A percentile compares a stretch with the other conserved stretches of the same genome.
Conservation (phyloP, 2,888 invertebrate genomes). For the Agrotis clavis region DNA sequence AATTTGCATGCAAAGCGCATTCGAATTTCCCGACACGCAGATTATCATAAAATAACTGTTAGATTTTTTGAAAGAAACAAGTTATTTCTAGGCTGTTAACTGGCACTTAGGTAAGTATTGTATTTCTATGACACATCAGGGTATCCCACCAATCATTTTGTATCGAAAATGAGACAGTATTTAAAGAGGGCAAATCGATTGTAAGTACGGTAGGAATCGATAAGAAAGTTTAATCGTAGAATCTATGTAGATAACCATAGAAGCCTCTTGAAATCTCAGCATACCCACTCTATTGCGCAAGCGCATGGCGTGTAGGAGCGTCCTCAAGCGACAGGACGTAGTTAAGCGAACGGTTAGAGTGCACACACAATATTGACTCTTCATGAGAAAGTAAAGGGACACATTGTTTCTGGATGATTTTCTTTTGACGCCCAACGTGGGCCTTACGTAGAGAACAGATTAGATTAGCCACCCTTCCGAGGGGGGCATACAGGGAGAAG, state of each 20-base stretch:
- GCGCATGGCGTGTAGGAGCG: constrained; percentile 67
- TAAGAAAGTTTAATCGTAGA: not conserved
- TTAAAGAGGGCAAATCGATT: not conserved
- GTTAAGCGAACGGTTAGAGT: constrained; percentile 61
- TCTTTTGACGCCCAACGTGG: constrained; percentile 1
- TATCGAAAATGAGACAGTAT: too few species aligned
- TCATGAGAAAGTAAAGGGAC: constrained; percentile 26
- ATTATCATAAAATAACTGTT: constrained; percentile 53
- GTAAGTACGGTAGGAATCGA: too few species aligned
- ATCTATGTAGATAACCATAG: constrained; percentile 5
- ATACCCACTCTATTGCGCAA: constrained; percentile 62
- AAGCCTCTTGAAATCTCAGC: not conserved
- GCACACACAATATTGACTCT: constrained; percentile 65
- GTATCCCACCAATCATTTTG: too few species aligned
- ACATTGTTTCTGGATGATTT: constrained; percentile 5
- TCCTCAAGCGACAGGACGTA: constrained; percentile 67
- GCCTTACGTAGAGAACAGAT: not conserved
- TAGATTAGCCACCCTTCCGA: constrained; percentile 15
- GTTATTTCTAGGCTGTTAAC: not conserved
- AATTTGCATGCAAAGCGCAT: constrained; percentile 54
- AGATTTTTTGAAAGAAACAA: constrained; percentile 27
- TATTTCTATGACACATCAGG: not conserved
- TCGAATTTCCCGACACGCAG: constrained; percentile 54
- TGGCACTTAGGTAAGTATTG: not conserved
- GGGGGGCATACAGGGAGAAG: constrained; percentile 37